A percentile compares a stretch with the other conserved stretches of the same genome.
These are phyloP conservation scores for Cirrhinus mrigala DNA, from an alignment of 2,797 vertebrate genomes.

Conservation along the genomic window DNA sequence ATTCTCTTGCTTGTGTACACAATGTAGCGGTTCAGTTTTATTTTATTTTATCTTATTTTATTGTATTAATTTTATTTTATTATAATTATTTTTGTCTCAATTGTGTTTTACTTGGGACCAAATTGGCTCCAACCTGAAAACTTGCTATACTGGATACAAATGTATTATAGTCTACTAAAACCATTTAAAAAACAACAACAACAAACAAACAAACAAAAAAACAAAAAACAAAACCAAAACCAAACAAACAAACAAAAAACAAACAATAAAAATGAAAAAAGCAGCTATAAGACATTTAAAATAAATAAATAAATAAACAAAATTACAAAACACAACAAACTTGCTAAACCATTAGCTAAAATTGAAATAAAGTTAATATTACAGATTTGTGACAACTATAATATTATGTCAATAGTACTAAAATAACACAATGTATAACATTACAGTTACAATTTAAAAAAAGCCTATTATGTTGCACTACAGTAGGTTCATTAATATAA, in stretches of 20 bases:
- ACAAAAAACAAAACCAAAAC: too few relatives aligned
- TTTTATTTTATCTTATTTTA: too few relatives aligned
- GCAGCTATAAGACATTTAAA: not conserved
- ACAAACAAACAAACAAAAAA: not conserved
- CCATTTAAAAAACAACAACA: not conserved
- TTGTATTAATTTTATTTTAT: not conserved
- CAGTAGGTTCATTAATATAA: not conserved
- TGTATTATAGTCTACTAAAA: not conserved
- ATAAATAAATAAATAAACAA: not conserved
- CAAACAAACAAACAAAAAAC: not conserved
- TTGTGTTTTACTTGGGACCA: not conserved
- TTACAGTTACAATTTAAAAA: not conserved
- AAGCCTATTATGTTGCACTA: not conserved
- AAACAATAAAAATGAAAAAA: not conserved
- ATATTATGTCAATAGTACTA: not conserved
- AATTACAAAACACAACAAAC: not conserved
- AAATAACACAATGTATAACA: not conserved
- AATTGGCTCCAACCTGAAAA: not conserved
- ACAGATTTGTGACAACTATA: not conserved
- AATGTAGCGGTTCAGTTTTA: not conserved
- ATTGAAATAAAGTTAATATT: not conserved
- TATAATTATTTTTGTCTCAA: not conserved
- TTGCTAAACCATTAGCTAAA: not conserved
- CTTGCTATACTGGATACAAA: not conserved
- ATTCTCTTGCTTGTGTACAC: not conserved